phyloP scores from a whole-genome alignment of 2,888 invertebrate genomes.

The Deilephila elpenor region DNA sequence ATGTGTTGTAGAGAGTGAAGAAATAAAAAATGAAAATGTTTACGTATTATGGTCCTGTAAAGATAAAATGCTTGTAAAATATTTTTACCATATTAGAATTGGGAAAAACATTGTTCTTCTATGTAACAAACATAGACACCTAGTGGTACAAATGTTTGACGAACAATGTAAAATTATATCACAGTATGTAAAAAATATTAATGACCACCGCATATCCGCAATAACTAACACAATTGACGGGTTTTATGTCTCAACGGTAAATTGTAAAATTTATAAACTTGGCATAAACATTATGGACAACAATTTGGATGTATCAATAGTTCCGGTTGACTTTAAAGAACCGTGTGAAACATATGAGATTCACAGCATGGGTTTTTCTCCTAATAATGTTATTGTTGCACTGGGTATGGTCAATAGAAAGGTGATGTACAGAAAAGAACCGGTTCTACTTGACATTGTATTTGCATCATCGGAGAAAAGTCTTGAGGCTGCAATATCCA shows the following conservation, averaged over 20 bases:
- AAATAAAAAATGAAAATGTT: constrained; percentile 44
- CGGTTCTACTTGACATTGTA: constrained; percentile 57
- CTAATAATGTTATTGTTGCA: constrained; percentile 57
- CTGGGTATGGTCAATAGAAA: constrained; percentile 58
- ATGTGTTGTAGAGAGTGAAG: constrained; percentile 48
- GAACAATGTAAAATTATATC: constrained; percentile 52
- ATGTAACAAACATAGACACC: constrained; percentile 71
- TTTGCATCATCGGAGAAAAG: constrained; percentile 50
- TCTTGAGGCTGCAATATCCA: constrained; percentile 47
- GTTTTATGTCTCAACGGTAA: constrained; percentile 59
- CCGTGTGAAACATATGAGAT: constrained; percentile 57
- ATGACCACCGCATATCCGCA: constrained; percentile 66
- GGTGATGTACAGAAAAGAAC: constrained; percentile 59
- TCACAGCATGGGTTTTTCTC: constrained; percentile 56
- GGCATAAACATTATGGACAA: constrained; percentile 41
- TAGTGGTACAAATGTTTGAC: constrained; percentile 61
- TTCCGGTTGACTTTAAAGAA: constrained; percentile 55
- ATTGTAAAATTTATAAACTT: constrained; percentile 62
- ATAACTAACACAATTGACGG: constrained; percentile 49
- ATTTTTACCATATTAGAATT: constrained; percentile 48
- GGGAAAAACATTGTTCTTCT: constrained; percentile 57
- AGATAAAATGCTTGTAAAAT: constrained; percentile 65
- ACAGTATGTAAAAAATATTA: constrained; percentile 61
- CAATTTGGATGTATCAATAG: constrained; percentile 47
- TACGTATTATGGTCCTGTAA: constrained; percentile 60